Conservation (phyloP, 2,113 vertebrate species). For the Loxodonta africana region DNA sequence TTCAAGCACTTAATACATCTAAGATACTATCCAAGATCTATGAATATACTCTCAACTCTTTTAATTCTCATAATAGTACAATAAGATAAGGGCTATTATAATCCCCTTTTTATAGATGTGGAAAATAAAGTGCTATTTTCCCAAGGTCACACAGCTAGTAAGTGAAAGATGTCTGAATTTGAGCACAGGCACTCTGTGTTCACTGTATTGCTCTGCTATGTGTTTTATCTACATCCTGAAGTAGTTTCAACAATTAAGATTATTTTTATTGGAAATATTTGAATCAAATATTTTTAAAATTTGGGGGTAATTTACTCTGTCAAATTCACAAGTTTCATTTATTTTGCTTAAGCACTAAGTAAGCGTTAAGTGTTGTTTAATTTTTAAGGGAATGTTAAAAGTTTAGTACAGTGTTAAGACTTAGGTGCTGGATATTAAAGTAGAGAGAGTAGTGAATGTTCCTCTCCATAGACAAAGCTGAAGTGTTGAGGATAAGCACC, state of each 20-base stretch:
- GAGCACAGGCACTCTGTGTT: not conserved
- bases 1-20: not conserved
- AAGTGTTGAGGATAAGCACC: not conserved
- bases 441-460: not conserved
- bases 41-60: not conserved
- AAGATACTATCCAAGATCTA: not conserved
- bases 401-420: not conserved
- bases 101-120: not conserved
- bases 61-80: not conserved
- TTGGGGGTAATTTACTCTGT: not conserved
- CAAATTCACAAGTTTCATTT: not conserved
- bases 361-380: not conserved
- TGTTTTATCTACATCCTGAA: not conserved
- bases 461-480: not conserved
- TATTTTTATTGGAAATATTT: not conserved
- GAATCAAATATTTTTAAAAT: not conserved
- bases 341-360: not conserved
- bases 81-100: not conserved
- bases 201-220: not conserved
- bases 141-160: not conserved
- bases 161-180: constrained; percentile 17
- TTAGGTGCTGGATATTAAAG: not conserved
- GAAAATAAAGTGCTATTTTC: not conserved
- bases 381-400: not conserved
- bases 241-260: not conserved